Evolutionary conservation across 1,140 invertebrate genomes (phyloP), one percentile per base, ranked within the genome.

Genomic region (Sinella curviseta): DNA sequence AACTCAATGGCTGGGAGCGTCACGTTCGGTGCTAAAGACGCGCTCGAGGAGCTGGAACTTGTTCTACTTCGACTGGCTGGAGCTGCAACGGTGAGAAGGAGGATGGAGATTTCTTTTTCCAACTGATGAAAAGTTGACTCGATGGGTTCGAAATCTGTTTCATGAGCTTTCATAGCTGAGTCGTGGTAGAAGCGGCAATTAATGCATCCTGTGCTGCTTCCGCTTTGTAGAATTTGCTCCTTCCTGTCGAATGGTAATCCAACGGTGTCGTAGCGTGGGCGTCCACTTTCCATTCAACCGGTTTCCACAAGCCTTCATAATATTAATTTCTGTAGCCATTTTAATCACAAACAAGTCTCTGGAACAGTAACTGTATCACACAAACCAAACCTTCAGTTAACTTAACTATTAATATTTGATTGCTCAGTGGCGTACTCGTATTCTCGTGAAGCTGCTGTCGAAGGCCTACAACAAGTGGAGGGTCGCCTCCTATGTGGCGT

Each of bases 1-100:
- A 77, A 17, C 34, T 76, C 36, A 31, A 80, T 12, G 34, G 33
- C 60, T 0, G 75, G 75, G 0, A 80, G 16, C n/a, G 17, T 33
- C 0, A 79, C 57, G 16, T 65, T n/a, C n/a, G n/a, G n/a, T n/a
- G n/a, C 4, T 17, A n/a, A n/a, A 17, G 57, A 8, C 4, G 57
- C 3, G 4, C 8, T 4, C 4, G 57, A 4, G 16, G 14, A 4
- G 8, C 8, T n/a, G 3, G 57, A 17, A 8, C 8, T 8, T 16
- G 57, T 12, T 65, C 8, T 20, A 20, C n/a, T n/a, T n/a, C 8
- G 8, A 20, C 8, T 20, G 39, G 39, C 39, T 48, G 39, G 8
- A 48, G 39, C 39, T 20, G 39, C 39, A 48, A 20, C 39, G 39
- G 39, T 48, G 8, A 48, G 39, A 12, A 12, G 39, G 8, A 48